Evolutionary conservation across 2,113 vertebrate species (phyloP).

Genomic region (Misgurnus anguillicaudatus): DNA sequence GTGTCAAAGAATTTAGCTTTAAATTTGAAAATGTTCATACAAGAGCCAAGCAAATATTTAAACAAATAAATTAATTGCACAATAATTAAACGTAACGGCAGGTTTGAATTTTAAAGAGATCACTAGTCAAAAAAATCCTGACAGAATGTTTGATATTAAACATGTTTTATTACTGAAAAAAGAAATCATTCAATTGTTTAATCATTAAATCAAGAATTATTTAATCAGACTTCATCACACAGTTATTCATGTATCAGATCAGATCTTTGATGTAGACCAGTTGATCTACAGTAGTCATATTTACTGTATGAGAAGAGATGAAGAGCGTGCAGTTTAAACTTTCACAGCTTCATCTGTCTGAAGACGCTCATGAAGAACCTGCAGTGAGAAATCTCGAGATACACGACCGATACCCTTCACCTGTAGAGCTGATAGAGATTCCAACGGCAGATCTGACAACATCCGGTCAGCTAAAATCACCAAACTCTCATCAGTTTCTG

Average conservation of each 20-base stretch:
- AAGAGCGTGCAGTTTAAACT: background rate
- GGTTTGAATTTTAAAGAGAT: constrained; percentile 44
- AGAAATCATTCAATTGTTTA: background rate
- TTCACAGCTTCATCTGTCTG: constrained; percentile 68
- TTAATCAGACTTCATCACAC: no score
- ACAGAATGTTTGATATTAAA: constrained; percentile 37
- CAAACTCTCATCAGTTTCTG: constrained; percentile 67
- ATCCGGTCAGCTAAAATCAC: constrained; percentile 77
- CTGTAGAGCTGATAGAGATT: constrained; percentile 76
- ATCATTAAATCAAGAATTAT: no score
- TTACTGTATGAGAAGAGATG: no score
- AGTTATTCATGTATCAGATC: background rate
- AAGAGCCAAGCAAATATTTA: background rate
- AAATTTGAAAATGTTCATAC: constrained; percentile 25
- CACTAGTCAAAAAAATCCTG: constrained; percentile 34
- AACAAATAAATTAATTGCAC: constrained; percentile 30
- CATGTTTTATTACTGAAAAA: constrained; percentile 24
- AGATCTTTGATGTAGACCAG: background rate
- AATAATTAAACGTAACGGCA: constrained; percentile 4
- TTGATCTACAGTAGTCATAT: background rate
- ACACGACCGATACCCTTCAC: constrained; percentile 69
- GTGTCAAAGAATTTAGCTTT: background rate
- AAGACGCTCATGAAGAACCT: constrained; percentile 78
- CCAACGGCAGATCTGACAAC: constrained; percentile 82
- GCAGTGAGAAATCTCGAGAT: constrained; percentile 85